Conservation (phyloP, 2,113 vertebrate genomes). For the Psephotus haematonotus region DNA sequence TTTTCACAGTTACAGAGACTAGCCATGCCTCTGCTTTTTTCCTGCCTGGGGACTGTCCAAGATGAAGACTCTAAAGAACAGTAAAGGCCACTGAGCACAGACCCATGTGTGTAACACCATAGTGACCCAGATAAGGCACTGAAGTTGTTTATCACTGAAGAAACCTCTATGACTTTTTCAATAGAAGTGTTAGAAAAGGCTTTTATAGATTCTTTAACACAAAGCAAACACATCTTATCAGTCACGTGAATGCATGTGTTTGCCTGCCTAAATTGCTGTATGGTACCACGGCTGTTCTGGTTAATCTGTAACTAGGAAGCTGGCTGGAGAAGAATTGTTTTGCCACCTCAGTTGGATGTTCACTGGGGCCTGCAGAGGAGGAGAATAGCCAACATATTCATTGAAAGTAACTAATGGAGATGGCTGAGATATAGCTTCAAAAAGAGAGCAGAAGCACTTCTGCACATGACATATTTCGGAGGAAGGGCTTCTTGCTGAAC, state of each 20-base stretch:
- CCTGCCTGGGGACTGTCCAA: background rate
- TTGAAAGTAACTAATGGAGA: background rate
- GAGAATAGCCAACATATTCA: background rate
- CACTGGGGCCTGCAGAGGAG: background rate
- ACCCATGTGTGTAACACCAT: background rate
- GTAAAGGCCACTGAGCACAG: background rate
- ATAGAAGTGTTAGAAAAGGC: constrained; percentile 14
- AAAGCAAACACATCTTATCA: constrained; percentile 50
- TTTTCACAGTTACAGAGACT: background rate
- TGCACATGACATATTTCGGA: background rate
- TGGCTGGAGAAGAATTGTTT: background rate
- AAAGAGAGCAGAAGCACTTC: background rate
- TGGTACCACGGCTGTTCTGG: background rate
- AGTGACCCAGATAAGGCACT: constrained; percentile 18
- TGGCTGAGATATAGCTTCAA: background rate
- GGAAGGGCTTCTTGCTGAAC: background rate
- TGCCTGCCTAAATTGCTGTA: constrained; percentile 24
- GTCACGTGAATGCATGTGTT: constrained; percentile 49
- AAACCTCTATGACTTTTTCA: constrained; percentile 43
- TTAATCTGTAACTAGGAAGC: constrained; percentile 47
- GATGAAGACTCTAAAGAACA: background rate
- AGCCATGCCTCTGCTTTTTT: background rate
- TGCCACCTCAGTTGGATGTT: background rate
- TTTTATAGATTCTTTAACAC: constrained; percentile 56
- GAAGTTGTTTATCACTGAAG: constrained; percentile 34